A percentile compares a stretch with the other conserved stretches of the same genome.
Evolutionary conservation across 2,797 vertebrate species (phyloP).

Genomic region (Hemitrygon akajei): DNA sequence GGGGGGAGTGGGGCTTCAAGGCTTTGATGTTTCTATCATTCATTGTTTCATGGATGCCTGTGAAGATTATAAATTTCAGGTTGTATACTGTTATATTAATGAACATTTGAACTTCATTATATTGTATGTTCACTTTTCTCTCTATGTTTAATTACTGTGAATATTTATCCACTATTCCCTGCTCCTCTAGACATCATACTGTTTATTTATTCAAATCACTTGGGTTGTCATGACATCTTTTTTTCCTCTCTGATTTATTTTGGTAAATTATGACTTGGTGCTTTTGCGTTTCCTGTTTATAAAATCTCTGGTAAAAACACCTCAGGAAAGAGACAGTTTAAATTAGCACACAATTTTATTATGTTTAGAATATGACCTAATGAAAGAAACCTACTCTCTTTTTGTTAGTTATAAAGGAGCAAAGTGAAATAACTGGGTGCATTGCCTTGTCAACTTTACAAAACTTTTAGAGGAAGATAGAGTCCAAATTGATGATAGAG

Average conservation of each 20-base stretch:
- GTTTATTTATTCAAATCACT: neutral
- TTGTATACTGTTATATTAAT: too few relatives aligned
- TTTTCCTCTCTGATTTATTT: neutral
- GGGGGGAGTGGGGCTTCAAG: too few relatives aligned
- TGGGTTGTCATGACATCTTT: slow-evolving; percentile 9
- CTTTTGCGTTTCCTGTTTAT: neutral
- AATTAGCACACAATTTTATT: neutral
- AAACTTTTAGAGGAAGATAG: neutral
- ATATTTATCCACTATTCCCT: neutral
- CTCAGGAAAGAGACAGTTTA: neutral
- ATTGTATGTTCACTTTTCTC: neutral
- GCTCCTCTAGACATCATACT: neutral
- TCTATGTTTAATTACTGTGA: neutral
- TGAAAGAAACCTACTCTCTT: neutral
- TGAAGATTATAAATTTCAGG: too few relatives aligned
- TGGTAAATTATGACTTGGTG: neutral
- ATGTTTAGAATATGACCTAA: neutral
- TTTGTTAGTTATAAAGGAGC: neutral
- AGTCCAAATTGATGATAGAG: neutral
- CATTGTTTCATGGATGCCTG: too few relatives aligned
- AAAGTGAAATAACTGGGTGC: neutral
- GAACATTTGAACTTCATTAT: neutral
- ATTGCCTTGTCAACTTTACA: neutral
- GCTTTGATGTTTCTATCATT: too few relatives aligned
- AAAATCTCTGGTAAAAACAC: neutral